Percentiles rank a stretch among this genome's conserved stretches.
phyloP scores from a whole-genome alignment of 1,140 invertebrate species.

The Drosophila ohnishii region DNA sequence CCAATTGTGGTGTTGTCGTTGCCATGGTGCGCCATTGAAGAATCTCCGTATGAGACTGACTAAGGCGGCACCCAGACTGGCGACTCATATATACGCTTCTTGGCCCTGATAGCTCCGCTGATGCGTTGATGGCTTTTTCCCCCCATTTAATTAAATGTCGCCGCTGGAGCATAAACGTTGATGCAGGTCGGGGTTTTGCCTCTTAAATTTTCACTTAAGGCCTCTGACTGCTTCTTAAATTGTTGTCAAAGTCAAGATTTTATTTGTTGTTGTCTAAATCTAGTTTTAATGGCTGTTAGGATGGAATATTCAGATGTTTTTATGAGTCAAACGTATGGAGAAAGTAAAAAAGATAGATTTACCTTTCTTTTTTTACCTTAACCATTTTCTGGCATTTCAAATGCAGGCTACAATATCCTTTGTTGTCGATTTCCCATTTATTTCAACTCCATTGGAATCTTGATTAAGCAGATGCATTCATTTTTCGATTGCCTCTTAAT shows the following conservation, averaged over 20 bases:
- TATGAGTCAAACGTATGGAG: background rate
- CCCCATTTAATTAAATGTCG: slow-evolving; percentile 38
- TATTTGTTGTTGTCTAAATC: background rate
- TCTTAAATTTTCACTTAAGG: slow-evolving; percentile 15
- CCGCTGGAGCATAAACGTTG: slow-evolving; percentile 35
- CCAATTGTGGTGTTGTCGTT: slow-evolving; percentile 32
- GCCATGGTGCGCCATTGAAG: slow-evolving; percentile 28
- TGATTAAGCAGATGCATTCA: slow-evolving; percentile 56
- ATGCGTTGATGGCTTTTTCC: slow-evolving; percentile 36
- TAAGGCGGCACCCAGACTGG: background rate
- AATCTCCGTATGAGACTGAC: slow-evolving; percentile 37
- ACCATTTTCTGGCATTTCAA: background rate
- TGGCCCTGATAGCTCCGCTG: slow-evolving; percentile 41
- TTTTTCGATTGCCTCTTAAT: slow-evolving; percentile 47
- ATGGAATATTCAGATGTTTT: background rate
- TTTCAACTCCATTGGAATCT: slow-evolving; percentile 35
- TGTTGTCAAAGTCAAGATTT: slow-evolving; percentile 14
- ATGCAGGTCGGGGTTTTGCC: slow-evolving; percentile 20
- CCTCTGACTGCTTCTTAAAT: slow-evolving; percentile 1
- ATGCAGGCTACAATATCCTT: slow-evolving; percentile 7
- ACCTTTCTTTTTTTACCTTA: too few species aligned
- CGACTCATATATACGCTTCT: slow-evolving; percentile 41
- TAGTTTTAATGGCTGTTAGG: background rate
- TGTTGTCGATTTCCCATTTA: slow-evolving; percentile 28
- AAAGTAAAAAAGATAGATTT: background rate